Evolutionary conservation across 92 coral and sea anemone species (phyloP).

Genomic region (Actinernus sp.): DNA sequence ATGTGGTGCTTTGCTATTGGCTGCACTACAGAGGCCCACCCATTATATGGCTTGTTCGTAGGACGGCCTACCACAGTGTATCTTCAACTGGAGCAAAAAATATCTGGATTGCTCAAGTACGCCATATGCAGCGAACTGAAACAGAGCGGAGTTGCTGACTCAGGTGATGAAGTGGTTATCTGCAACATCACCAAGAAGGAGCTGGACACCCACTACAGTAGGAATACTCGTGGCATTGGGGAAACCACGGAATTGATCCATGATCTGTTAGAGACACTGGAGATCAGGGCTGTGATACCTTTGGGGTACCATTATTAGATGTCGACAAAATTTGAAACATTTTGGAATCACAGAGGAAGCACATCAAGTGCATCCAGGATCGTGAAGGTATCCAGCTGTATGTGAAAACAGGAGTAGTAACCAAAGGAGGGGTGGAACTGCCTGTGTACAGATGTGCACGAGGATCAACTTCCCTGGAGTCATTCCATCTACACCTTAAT

Average conservation of each 20-base stretch:
- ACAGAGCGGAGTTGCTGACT: no score
- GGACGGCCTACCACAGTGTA: constrained; percentile 22
- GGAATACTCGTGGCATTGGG: constrained; percentile 53
- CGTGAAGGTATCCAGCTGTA: constrained; percentile 46
- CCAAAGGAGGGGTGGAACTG: constrained; percentile 46
- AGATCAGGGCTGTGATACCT: constrained; percentile 56
- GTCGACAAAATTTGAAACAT: constrained; percentile 36
- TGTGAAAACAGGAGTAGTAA: constrained; percentile 15
- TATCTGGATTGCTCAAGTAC: neutral
- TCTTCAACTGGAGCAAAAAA: constrained; percentile 15
- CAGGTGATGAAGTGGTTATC: no score
- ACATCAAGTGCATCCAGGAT: constrained; percentile 56
- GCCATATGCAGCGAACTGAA: constrained; percentile 19
- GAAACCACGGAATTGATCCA: constrained; percentile 34
- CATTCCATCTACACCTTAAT: constrained; percentile 61
- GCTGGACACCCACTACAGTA: constrained; percentile 38
- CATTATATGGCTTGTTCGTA: constrained; percentile 16
- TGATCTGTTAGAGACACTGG: constrained; percentile 40
- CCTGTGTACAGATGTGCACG: constrained; percentile 56
- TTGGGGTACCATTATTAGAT: constrained; percentile 66
- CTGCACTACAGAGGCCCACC: constrained; percentile 29
- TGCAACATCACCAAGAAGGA: constrained; percentile 9
- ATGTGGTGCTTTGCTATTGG: constrained; percentile 32
- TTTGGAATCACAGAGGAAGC: constrained; percentile 32
- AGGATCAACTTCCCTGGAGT: constrained; percentile 69